Percentiles rank a stretch among this genome's conserved stretches.
Evolutionary conservation across 2,888 invertebrate species (phyloP).

Genomic region (Lycia hirtaria): DNA sequence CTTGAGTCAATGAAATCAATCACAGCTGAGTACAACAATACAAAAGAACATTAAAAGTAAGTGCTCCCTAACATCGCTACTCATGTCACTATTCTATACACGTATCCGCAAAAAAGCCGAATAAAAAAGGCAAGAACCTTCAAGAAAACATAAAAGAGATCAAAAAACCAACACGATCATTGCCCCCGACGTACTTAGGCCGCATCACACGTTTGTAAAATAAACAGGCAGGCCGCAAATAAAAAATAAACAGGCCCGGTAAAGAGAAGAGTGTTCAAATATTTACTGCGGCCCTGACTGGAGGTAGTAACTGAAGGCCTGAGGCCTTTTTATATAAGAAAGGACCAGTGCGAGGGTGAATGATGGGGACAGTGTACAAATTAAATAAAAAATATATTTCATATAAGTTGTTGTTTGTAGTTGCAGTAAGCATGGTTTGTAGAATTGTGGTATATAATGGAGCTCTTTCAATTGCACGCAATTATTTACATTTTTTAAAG

Average conservation of each 20-base stretch:
- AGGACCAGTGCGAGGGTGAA: too few species aligned
- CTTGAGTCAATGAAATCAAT: too few species aligned
- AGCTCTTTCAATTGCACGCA: too few species aligned
- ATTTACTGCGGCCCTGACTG: slow-evolving; percentile 36
- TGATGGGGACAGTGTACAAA: too few species aligned
- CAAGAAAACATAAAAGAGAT: slow-evolving; percentile 14
- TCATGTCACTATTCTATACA: neutral
- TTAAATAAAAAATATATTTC: too few species aligned
- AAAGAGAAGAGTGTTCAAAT: slow-evolving; percentile 34
- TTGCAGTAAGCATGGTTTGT: too few species aligned
- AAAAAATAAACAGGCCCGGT: slow-evolving; percentile 37
- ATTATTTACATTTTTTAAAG: too few species aligned
- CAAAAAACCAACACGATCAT: slow-evolving; percentile 17
- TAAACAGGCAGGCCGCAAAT: slow-evolving; percentile 35
- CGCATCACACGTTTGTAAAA: slow-evolving; percentile 30
- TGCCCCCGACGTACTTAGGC: slow-evolving; percentile 11
- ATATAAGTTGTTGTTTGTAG: too few species aligned
- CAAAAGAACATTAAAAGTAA: too few species aligned
- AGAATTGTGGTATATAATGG: too few species aligned
- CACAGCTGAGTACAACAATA: too few species aligned
- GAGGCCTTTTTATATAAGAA: too few species aligned
- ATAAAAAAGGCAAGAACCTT: slow-evolving; percentile 10
- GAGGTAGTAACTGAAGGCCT: slow-evolving; percentile 29
- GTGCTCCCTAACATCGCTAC: neutral
- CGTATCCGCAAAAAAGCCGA: slow-evolving; percentile 2